Percentiles rank a stretch among this genome's conserved stretches.
phyloP scores from a whole-genome alignment of 1,140 invertebrate species.

The Triops cancriformis region DNA sequence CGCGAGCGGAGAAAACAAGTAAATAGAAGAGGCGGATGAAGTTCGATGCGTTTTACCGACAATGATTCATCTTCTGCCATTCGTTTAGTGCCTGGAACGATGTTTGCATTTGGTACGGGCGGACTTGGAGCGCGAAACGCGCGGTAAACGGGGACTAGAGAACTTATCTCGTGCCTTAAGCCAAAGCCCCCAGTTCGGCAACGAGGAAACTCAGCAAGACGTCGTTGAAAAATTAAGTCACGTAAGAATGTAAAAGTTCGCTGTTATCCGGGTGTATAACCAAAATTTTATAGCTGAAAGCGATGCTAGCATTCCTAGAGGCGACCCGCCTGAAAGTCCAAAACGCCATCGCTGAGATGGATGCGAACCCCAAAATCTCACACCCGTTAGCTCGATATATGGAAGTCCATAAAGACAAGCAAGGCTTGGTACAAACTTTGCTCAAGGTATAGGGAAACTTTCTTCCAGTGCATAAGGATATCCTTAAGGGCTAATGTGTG shows the following conservation, averaged over 20 bases:
- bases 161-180: slow-evolving; percentile 83
- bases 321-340: slow-evolving; percentile 80
- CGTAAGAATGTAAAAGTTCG: slow-evolving; percentile 47
- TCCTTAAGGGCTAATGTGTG: background rate
- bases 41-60: background rate
- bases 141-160: slow-evolving; percentile 75
- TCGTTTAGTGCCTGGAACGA: slow-evolving; percentile 59
- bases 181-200: slow-evolving; percentile 77
- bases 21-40: slow-evolving; percentile 21
- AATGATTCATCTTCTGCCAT: slow-evolving; percentile 31
- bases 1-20: slow-evolving; percentile 73
- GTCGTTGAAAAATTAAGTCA: slow-evolving; percentile 84
- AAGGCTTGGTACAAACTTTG: slow-evolving; percentile 75
- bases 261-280: slow-evolving; percentile 15
- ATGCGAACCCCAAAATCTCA: slow-evolving; percentile 49
- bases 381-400: slow-evolving; percentile 79
- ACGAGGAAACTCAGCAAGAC: slow-evolving; percentile 83
- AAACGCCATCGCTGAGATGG: slow-evolving; percentile 66
- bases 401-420: slow-evolving; percentile 76
- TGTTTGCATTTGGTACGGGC: slow-evolving; percentile 70
- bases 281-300: slow-evolving; percentile 61
- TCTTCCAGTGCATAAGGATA: background rate
- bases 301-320: slow-evolving; percentile 84
- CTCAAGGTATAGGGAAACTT: slow-evolving; percentile 52
- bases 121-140: slow-evolving; percentile 73